Base-by-base conservation (phyloP, 2,888 invertebrate species). In the Litoditis marina region DNA sequence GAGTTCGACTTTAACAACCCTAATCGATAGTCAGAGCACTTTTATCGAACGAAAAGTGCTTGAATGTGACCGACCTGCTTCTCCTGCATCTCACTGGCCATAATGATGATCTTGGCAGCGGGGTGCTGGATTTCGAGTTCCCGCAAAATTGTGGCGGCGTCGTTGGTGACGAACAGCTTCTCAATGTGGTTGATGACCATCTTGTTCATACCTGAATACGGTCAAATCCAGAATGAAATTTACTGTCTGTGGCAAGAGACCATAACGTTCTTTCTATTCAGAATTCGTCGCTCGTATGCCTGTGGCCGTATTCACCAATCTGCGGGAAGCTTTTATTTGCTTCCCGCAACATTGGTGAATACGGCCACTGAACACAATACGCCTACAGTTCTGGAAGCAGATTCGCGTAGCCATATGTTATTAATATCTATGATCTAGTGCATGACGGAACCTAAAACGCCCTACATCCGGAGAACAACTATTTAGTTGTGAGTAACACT, bases 141-240 rank as follows among this genome's bases (percentile, higher is more conserved):
- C 34, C 66, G 88, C 77, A 99, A 91, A 68, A 99, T 96, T 0
- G 98, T 98, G 0, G 94, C 96, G 27, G 96, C 98, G 87, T 99
- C 98, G 84, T 93, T 96, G 0, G 98, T 99, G 3, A 99, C 92
- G 86, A 96, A 98, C 77, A 96, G 89, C 83, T 98, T 98, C 82
- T 95, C 95, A 74, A 99, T 88, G 84, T 98, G 95, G 85, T 98
- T 99, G 65, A 99, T 96, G 27, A 99, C 90, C 92, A 99, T 95
- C 87, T 99, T 99, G 85, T 98, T 98, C 82, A 87, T 86, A 59
- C 87, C 87, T 86, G 65, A 28, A 80, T 34, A 47, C 7, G 19
- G 4, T 1, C 2, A 19, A 42, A 7, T 36, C 4, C 19, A 32
- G 8, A 49, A 32, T 1, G 25, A 42, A 52, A 34, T 4, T 16